Conservation (phyloP, 1,140 invertebrate genomes). For the Archegozetes longisetosus region DNA sequence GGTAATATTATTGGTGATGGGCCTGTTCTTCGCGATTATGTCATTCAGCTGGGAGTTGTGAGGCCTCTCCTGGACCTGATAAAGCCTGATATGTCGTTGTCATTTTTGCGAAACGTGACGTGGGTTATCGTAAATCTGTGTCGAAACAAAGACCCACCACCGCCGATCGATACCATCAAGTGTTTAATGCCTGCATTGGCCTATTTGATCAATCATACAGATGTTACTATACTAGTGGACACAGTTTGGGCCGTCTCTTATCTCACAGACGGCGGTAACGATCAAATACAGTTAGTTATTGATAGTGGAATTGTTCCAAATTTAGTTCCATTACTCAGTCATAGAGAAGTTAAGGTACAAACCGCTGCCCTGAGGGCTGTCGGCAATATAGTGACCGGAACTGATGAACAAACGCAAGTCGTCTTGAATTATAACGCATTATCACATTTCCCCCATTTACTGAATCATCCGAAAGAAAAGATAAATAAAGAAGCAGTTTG, state of each 20-base stretch:
- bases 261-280: slow-evolving; percentile 92
- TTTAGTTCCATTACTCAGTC: slow-evolving; percentile 81
- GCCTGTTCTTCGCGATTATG: slow-evolving; percentile 70
- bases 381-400: slow-evolving; percentile 46
- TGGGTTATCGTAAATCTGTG: slow-evolving; percentile 97
- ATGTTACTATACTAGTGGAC: slow-evolving; percentile 66
- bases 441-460: slow-evolving; percentile 46
- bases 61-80: slow-evolving; percentile 75
- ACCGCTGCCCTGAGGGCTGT: slow-evolving; percentile 71
- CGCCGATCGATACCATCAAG: slow-evolving; percentile 62
- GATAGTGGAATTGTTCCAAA: slow-evolving; percentile 85
- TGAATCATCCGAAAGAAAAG: slow-evolving; percentile 54
- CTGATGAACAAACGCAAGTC: slow-evolving; percentile 64
- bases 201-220: slow-evolving; percentile 47
- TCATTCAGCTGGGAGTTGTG: slow-evolving; percentile 76
- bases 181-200: slow-evolving; percentile 88
- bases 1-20: slow-evolving; percentile 85
- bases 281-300: slow-evolving; percentile 84
- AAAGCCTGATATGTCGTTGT: slow-evolving; percentile 64
- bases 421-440: slow-evolving; percentile 67
- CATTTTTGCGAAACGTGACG: slow-evolving; percentile 87
- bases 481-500: slow-evolving; percentile 71
- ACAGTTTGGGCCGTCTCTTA: slow-evolving; percentile 99
- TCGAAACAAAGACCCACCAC: slow-evolving; percentile 86
- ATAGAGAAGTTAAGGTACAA: slow-evolving; percentile 85